Conservation (phyloP, 53 echinoderm and acorn worm genomes). For the Henricia sp. region DNA sequence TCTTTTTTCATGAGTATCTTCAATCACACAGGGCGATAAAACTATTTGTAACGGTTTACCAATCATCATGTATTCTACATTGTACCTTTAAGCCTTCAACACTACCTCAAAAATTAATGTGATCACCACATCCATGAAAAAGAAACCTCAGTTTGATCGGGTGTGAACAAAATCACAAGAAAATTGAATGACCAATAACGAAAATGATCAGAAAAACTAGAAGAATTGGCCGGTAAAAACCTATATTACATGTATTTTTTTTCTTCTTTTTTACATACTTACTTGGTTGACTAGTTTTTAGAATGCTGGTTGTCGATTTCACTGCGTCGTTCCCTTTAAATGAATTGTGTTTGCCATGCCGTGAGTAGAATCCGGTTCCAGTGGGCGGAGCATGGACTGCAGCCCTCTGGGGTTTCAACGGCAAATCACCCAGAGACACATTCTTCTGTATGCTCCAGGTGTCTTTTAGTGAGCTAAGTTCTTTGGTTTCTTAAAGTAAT, state of each 20-base stretch:
- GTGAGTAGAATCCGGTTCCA: constrained; percentile 77
- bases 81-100: too few relatives aligned
- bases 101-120: neutral
- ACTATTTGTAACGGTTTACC: too few relatives aligned
- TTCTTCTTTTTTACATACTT: neutral
- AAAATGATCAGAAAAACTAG: too few relatives aligned
- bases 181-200: too few relatives aligned
- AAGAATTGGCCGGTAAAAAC: too few relatives aligned
- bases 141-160: neutral
- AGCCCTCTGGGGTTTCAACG: constrained; percentile 28
- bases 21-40: too few relatives aligned
- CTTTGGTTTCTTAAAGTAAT: constrained; percentile 35
- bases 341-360: constrained; percentile 69
- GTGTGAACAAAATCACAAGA: neutral
- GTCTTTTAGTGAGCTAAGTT: constrained; percentile 49
- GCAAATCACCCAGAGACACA: constrained; percentile 53
- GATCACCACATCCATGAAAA: too few relatives aligned
- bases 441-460: constrained; percentile 82
- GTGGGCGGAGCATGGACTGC: constrained; percentile 40
- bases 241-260: too few relatives aligned
- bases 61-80: too few relatives aligned
- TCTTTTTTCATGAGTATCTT: too few relatives aligned
- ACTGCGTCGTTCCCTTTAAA: constrained; percentile 2
- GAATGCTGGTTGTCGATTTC: neutral
- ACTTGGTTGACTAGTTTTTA: constrained; percentile 1